Conservation (phyloP, 2,113 vertebrate genomes). For the Numida meleagris region DNA sequence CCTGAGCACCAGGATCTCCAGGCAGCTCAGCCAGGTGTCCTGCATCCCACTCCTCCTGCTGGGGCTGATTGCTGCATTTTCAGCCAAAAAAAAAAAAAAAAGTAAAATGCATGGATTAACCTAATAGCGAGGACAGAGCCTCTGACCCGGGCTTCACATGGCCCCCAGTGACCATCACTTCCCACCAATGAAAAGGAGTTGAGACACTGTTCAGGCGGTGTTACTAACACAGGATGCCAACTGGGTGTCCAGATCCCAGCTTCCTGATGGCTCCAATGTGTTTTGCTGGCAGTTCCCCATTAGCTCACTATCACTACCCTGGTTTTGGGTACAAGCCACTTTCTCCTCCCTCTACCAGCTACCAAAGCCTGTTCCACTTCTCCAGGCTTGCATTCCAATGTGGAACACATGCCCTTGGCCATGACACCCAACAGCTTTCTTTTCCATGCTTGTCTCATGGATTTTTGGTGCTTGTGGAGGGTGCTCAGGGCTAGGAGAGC, state of each 20-base stretch:
- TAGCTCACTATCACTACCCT: not conserved
- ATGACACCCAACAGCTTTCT: not conserved
- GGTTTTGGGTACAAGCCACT: accelerated
- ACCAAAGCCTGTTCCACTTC: not conserved
- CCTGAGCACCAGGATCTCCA: accelerated
- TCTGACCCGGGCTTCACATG: not conserved
- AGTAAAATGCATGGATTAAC: not conserved
- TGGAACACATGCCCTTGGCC: not conserved
- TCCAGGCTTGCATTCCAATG: accelerated
- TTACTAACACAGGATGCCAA: not conserved
- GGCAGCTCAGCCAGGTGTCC: not conserved
- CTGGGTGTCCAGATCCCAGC: not conserved
- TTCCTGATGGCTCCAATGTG: accelerated
- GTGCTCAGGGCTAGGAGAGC: accelerated
- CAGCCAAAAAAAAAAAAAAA: not conserved
- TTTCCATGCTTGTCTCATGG: accelerated
- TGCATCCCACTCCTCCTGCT: accelerated
- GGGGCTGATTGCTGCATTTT: not conserved
- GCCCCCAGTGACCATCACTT: not conserved
- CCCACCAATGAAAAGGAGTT: not conserved
- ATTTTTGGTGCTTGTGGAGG: not conserved
- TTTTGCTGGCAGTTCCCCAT: not conserved
- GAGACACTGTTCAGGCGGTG: accelerated
- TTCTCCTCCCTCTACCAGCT: not conserved
- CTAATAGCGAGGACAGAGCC: not conserved